Evolutionary conservation across 2,797 vertebrate genomes (phyloP).

Genomic region (Pseudochirops cupreus): DNA sequence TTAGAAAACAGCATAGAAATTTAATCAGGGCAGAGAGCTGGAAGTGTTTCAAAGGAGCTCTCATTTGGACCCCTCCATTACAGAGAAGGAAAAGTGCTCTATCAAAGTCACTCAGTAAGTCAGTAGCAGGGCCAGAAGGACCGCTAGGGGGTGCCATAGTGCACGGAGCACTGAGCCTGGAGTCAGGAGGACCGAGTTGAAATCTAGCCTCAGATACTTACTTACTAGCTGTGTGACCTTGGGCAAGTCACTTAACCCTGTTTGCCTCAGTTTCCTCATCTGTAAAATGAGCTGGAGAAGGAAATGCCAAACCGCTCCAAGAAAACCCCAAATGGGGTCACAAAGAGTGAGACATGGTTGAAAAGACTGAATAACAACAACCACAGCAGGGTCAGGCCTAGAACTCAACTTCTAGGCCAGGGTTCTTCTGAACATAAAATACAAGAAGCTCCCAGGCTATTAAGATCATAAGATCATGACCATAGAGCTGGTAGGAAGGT

Average conservation of each 20-base stretch:
- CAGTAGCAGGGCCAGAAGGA: not conserved
- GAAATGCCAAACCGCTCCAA: not conserved
- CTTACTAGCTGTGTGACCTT: not conserved
- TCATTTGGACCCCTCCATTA: not conserved
- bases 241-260: not conserved
- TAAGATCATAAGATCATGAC: not conserved
- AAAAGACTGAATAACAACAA: not conserved
- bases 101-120: not conserved
- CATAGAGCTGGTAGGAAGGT: not conserved
- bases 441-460: not conserved
- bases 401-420: not conserved
- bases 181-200: not conserved
- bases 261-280: not conserved
- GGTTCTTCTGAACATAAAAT: not conserved
- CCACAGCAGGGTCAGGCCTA: not conserved
- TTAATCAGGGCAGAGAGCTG: not conserved
- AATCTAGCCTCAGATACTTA: not conserved
- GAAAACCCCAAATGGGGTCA: not conserved
- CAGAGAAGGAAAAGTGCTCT: not conserved
- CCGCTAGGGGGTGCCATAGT: not conserved
- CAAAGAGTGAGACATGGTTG: not conserved
- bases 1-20: not conserved
- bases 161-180: not conserved
- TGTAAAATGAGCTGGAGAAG: not conserved
- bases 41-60: not conserved